phyloP scores from a whole-genome alignment of 2,113 vertebrate species.

The Caranx ignobilis region DNA sequence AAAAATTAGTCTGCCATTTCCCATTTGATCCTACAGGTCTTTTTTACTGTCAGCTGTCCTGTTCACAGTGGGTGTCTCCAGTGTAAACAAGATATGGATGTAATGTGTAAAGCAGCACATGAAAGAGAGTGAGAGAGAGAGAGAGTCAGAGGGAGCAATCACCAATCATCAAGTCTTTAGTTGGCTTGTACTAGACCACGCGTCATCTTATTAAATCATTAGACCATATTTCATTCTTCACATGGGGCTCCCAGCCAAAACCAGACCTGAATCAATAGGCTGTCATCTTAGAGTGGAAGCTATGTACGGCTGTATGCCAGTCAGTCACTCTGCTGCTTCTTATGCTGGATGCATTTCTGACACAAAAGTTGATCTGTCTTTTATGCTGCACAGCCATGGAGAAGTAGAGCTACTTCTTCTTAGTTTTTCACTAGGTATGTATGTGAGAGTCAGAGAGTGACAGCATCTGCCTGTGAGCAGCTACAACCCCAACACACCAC shows the following conservation, averaged over 20 bases:
- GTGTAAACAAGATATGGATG: slow-evolving; percentile 16
- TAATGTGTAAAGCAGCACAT: not conserved
- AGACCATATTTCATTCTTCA: slow-evolving; percentile 70
- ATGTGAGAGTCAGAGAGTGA: slow-evolving; percentile 41
- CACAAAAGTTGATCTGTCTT: slow-evolving; percentile 18
- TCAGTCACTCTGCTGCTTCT: slow-evolving; percentile 43
- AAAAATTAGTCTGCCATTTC: not conserved
- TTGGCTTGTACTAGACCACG: slow-evolving; percentile 57
- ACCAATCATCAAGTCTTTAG: slow-evolving; percentile 68
- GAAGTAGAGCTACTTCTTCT: slow-evolving; percentile 11
- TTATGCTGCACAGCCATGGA: slow-evolving; percentile 1
- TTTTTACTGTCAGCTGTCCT: slow-evolving; percentile 7
- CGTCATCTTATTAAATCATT: slow-evolving; percentile 72
- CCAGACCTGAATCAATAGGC: slow-evolving; percentile 63
- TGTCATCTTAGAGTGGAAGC: slow-evolving; percentile 59
- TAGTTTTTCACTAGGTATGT: slow-evolving; percentile 50
- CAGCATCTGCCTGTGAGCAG: slow-evolving; percentile 55
- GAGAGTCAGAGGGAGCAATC: slow-evolving; percentile 31
- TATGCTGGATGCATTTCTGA: slow-evolving; percentile 40
- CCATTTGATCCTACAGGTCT: not conserved
- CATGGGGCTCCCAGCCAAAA: slow-evolving; percentile 60
- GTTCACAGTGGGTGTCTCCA: not conserved
- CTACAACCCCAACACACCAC: slow-evolving; percentile 17
- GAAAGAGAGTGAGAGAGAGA: not conserved
- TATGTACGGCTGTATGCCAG: slow-evolving; percentile 37